These are phyloP conservation scores for Macroglossus sobrinus DNA, from an alignment of 2,113 vertebrate species.

Conservation along the genomic window DNA sequence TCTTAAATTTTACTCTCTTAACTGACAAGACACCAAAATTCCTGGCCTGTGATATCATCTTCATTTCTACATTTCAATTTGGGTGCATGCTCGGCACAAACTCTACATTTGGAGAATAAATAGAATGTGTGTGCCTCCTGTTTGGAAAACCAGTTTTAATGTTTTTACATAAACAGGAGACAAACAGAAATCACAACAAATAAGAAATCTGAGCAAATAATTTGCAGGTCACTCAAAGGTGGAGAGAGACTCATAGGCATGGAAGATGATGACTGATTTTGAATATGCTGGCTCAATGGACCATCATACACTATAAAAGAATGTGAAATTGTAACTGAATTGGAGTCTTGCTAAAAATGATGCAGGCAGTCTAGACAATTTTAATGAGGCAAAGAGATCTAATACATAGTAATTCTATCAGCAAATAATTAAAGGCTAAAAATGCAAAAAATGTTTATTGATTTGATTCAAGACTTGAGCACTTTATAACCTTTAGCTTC, in stretches of 20 bases:
- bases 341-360: not conserved
- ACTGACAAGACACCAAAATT: not conserved
- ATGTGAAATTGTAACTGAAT: rapidly evolving
- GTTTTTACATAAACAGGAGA: not conserved
- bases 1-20: not conserved
- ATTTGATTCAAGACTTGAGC: not conserved
- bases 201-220: not conserved
- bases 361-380: too few species aligned
- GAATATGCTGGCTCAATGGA: not conserved
- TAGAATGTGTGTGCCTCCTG: not conserved
- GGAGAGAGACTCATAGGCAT: not conserved
- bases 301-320: not conserved
- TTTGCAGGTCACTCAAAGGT: not conserved
- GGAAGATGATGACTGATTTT: not conserved
- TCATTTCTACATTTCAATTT: not conserved
- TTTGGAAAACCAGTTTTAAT: not conserved
- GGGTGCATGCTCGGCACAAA: not conserved
- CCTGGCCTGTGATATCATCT: not conserved
- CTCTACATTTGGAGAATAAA: not conserved
- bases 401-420: not conserved
- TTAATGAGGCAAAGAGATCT: not conserved
- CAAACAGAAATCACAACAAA: not conserved
- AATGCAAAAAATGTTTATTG: not conserved
- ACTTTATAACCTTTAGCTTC: not conserved
- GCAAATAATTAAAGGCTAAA: not conserved